These are phyloP conservation scores for Scolopax rusticola DNA, from an alignment of 2,797 vertebrate species.

Conservation along the genomic window DNA sequence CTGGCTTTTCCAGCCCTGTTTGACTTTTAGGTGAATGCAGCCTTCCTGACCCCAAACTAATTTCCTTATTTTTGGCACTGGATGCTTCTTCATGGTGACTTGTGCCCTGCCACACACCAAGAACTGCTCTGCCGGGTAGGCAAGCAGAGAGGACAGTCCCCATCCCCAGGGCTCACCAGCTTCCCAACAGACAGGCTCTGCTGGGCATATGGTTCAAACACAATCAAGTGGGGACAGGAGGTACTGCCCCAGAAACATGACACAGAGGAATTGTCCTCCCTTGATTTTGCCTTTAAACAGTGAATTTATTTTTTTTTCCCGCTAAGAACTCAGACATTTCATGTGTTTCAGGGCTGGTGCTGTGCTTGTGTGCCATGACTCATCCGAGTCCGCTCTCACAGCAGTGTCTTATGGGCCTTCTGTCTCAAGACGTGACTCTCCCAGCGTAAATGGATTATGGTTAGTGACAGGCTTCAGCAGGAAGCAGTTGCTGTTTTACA, in stretches of 20 bases:
- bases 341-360: conserved; percentile 19
- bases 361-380: background rate
- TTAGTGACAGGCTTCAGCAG: conserved; percentile 37
- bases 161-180: fast-evolving
- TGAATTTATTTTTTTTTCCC: background rate
- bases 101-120: background rate
- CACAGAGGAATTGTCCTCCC: background rate
- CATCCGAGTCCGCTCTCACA: background rate
- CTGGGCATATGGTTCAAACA: background rate
- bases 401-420: conserved; percentile 18
- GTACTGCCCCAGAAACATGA: background rate
- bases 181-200: background rate
- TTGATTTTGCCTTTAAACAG: background rate
- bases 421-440: conserved; percentile 6
- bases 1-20: background rate
- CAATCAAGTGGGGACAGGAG: background rate
- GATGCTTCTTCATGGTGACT: background rate
- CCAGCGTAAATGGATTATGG: background rate
- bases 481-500: conserved; percentile 32
- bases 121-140: background rate
- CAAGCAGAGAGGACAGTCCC: background rate
- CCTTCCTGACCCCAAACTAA: background rate
- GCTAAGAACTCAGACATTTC: background rate
- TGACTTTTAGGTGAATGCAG: background rate
- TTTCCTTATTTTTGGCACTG: background rate